Base-by-base conservation (phyloP, 1,140 invertebrate genomes). In the Drosophila busckii region DNA sequence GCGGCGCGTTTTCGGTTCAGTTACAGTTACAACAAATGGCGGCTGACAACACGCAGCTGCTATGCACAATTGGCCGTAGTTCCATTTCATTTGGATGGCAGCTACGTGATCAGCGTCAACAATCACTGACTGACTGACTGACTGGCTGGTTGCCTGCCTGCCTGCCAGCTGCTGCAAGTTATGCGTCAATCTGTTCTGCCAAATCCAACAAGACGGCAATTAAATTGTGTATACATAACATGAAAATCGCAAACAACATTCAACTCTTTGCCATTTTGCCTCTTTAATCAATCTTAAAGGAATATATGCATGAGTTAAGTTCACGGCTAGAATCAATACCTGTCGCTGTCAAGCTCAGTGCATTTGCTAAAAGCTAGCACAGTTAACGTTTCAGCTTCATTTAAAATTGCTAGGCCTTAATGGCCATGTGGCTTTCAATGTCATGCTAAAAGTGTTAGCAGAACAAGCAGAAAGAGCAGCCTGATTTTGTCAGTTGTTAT, bases 41-140 rank as follows among this genome's bases (percentile, higher is more conserved):
- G 34, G 25, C 29, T 50, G 45, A 26, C 37, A 67, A 42, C 58
- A 56, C 54, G 5, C 28, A 26, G 25, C 59, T 29, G 16, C 44
- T 15, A 62, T 12, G 37, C 38, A 32, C 28, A 34, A 34, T 22
- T 55, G 71, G 71, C 62, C 67, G 62, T 80, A 78, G 71, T 78
- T 80, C 71, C 76, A 78, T 78, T 78, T 78, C 58, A 78, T 80
- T 80, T 55, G 44, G 44, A 48, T 56, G 25, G 45, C 68, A 45
- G 19, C 29, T 78, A 78, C 71, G 71, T 78, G 71, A 41, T 22
- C 10, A 37, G 67, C 52, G 58, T 70, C 17, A 26, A 5, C 32
- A 59, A 71, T 70, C 32, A 35, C 34, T n/a, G n/a, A n/a, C n/a
- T n/a, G n/a, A n/a, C n/a, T n/a, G n/a, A n/a, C n/a, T n/a, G 28